These are phyloP conservation scores for Fukomys damarensis DNA, from an alignment of 2,113 vertebrate species.

Conservation along the genomic window DNA sequence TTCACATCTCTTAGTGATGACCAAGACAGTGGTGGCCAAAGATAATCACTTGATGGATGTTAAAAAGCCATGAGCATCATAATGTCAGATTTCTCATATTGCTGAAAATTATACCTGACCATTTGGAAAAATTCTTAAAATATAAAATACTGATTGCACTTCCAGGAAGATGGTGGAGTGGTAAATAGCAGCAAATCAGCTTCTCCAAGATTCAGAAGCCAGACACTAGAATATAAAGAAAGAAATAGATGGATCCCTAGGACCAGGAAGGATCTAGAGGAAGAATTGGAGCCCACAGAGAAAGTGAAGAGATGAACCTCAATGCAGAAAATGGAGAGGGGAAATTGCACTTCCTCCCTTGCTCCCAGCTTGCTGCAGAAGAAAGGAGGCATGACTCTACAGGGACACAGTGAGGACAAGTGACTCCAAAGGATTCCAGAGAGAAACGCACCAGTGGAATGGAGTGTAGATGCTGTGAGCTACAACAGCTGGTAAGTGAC, in stretches of 20 bases:
- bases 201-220: not conserved
- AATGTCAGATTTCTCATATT: not conserved
- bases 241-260: not conserved
- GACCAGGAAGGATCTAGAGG: not conserved
- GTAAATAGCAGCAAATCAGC: not conserved
- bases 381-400: not conserved
- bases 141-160: not conserved
- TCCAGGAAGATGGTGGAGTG: not conserved
- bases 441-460: not conserved
- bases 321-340: not conserved
- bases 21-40: not conserved
- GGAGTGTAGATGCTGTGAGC: not conserved
- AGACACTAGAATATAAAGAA: not conserved
- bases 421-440: not conserved
- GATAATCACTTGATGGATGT: not conserved
- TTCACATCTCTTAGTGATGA: not conserved
- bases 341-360: not conserved
- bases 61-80: not conserved
- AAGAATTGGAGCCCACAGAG: not conserved
- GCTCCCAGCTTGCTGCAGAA: not conserved
- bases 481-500: not conserved
- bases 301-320: not conserved
- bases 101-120: not conserved
- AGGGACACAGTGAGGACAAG: not conserved
- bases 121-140: conserved; percentile 18